Conservation (phyloP, 2,797 vertebrate species). For the Syngnathus acus region DNA sequence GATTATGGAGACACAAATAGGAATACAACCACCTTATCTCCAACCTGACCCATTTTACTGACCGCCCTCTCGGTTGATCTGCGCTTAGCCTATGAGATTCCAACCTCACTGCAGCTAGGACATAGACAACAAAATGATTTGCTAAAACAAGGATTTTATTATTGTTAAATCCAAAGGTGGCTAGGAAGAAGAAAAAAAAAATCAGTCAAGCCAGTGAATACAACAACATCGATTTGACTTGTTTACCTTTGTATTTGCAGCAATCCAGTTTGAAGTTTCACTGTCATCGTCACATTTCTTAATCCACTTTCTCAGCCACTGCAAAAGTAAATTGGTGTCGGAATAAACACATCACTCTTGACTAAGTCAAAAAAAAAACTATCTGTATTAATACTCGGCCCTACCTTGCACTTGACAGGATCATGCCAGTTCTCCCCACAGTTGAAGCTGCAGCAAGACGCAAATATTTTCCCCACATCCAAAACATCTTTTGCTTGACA, state of each 20-base stretch:
- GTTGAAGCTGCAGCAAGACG: slow-evolving; percentile 80
- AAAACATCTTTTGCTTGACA: not conserved
- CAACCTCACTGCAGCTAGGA: not conserved
- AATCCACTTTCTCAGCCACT: slow-evolving; percentile 99
- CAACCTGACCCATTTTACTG: slow-evolving; percentile 6
- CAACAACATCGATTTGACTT: not conserved
- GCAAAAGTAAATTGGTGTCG: slow-evolving; percentile 14
- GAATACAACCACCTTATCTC: slow-evolving; percentile 9
- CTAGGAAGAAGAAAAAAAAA: not conserved
- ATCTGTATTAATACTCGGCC: slow-evolving; percentile 11
- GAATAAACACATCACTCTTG: slow-evolving; percentile 4
- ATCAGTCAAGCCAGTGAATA: not conserved
- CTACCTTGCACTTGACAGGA: slow-evolving; percentile 98
- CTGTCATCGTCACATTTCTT: slow-evolving; percentile 99
- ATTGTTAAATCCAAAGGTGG: not conserved
- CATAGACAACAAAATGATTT: not conserved
- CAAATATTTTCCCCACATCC: not conserved
- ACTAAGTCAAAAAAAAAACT: not conserved
- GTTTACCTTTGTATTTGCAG: slow-evolving; percentile 95
- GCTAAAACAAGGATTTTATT: not conserved
- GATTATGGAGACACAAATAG: slow-evolving; percentile 8
- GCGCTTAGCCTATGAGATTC: slow-evolving; percentile 5
- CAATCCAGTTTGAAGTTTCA: slow-evolving; percentile 99
- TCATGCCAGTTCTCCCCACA: slow-evolving; percentile 99
- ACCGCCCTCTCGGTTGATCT: slow-evolving; percentile 4